A percentile compares a stretch with the other conserved stretches of the same genome.
These are phyloP conservation scores for Nesometra sesokonis DNA, from an alignment of 35 echinoderm and acorn worm species.

Conservation along the genomic window DNA sequence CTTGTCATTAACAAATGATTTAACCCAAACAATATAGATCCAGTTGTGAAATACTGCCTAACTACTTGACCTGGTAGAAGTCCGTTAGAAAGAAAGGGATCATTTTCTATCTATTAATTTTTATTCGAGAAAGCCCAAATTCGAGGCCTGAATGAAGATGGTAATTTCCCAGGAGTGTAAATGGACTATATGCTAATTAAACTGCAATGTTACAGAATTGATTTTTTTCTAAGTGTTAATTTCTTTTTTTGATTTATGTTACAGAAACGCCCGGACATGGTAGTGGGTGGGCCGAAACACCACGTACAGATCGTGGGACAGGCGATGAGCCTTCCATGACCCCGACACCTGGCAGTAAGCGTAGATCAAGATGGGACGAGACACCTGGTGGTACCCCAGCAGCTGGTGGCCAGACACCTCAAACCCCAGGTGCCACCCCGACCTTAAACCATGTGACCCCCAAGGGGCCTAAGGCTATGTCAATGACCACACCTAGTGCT, in stretches of 20 bases:
- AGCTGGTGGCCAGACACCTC: slow-evolving; percentile 38
- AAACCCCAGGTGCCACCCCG: slow-evolving; percentile 48
- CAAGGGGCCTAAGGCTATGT: slow-evolving; percentile 81
- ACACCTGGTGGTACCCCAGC: slow-evolving; percentile 88
- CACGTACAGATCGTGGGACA: slow-evolving; percentile 79
- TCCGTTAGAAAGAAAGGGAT: too few relatives aligned
- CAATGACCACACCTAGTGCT: slow-evolving; percentile 61
- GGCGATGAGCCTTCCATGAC: slow-evolving; percentile 68
- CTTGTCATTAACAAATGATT: too few relatives aligned
- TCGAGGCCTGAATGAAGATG: too few relatives aligned
- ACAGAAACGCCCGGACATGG: slow-evolving; percentile 98
- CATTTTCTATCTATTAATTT: too few relatives aligned
- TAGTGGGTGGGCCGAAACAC: slow-evolving; percentile 95
- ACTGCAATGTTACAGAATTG: too few relatives aligned
- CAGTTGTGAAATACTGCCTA: too few relatives aligned
- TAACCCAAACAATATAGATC: too few relatives aligned
- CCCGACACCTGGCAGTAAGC: slow-evolving; percentile 70
- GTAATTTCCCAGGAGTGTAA: neutral
- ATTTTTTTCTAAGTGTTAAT: too few relatives aligned
- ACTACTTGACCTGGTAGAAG: too few relatives aligned
- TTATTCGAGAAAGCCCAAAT: too few relatives aligned
- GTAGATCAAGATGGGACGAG: slow-evolving; percentile 94
- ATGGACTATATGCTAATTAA: too few relatives aligned
- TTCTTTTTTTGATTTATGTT: too few relatives aligned
- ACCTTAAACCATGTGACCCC: slow-evolving; percentile 61